These are phyloP conservation scores for Stichopus chloronotus DNA, from an alignment of 35 echinoderm and acorn worm species.

Conservation along the genomic window DNA sequence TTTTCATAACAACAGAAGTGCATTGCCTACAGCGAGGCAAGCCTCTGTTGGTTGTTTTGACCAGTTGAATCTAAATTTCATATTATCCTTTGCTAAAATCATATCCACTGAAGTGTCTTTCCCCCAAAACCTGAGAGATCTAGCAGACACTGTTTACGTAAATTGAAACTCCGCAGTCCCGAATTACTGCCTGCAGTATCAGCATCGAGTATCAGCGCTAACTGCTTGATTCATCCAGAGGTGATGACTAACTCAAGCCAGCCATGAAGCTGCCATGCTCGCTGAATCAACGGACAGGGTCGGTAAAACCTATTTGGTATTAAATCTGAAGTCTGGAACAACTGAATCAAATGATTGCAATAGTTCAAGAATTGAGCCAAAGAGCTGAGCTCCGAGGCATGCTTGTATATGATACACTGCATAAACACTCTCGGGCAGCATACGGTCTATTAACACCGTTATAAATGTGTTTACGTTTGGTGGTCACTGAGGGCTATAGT, in stretches of 20 bases:
- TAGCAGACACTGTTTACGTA: constrained; percentile 28
- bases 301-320: neutral
- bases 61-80: neutral
- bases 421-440: too few species aligned
- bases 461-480: too few species aligned
- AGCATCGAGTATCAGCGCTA: neutral
- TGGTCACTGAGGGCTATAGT: too few species aligned
- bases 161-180: neutral
- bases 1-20: neutral
- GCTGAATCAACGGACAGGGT: neutral
- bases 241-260: neutral
- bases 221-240: constrained; percentile 20
- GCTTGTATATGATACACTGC: too few species aligned
- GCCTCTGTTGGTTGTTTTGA: neutral
- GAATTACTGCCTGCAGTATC: constrained; percentile 32
- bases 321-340: neutral
- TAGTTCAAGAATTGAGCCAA: neutral
- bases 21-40: neutral
- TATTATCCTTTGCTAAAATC: constrained; percentile 11
- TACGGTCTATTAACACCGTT: too few species aligned
- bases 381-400: too few species aligned
- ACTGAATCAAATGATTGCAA: neutral
- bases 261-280: neutral
- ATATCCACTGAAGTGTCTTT: constrained; percentile 11
- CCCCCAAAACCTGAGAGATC: neutral